Conservation (phyloP, 2,797 vertebrate species). For the Chrysocyon brachyurus region DNA sequence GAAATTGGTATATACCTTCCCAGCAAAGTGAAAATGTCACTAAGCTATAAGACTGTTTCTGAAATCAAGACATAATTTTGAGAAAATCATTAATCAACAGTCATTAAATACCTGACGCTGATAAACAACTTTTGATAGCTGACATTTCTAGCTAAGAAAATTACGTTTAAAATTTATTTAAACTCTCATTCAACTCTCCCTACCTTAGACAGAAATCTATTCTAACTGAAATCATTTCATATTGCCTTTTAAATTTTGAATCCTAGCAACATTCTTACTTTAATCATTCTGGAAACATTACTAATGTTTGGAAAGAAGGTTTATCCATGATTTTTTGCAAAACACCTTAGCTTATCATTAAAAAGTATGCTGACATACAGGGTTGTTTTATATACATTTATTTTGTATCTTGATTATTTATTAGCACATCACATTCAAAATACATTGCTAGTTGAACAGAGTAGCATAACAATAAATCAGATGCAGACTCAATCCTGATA, state of each 20-base stretch:
- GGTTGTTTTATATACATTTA: not conserved
- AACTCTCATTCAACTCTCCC: not conserved
- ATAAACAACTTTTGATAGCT: slow-evolving; percentile 11
- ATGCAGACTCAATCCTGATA: not conserved
- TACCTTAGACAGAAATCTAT: not conserved
- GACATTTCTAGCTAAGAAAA: not conserved
- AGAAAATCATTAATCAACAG: slow-evolving; percentile 65
- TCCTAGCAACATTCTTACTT: slow-evolving; percentile 31
- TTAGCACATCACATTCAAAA: not conserved
- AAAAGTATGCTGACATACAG: not conserved
- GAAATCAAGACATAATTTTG: slow-evolving; percentile 70
- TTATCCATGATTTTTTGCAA: slow-evolving; percentile 24
- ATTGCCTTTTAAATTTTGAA: slow-evolving; percentile 26
- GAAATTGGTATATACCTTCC: slow-evolving; percentile 74
- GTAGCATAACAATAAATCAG: not conserved
- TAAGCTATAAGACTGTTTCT: slow-evolving; percentile 12
- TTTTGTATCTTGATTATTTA: slow-evolving; percentile 49
- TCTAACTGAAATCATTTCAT: not conserved
- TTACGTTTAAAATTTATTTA: slow-evolving; percentile 19
- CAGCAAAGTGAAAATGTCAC: slow-evolving; percentile 61
- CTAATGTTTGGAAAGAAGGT: slow-evolving; percentile 8
- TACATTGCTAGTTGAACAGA: not conserved
- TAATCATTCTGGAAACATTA: not conserved
- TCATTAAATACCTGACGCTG: not conserved
- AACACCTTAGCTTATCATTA: not conserved